Percentiles rank a stretch among this genome's conserved stretches.
Conservation (phyloP, 2,888 invertebrate species). For the Phalera bucephala region DNA sequence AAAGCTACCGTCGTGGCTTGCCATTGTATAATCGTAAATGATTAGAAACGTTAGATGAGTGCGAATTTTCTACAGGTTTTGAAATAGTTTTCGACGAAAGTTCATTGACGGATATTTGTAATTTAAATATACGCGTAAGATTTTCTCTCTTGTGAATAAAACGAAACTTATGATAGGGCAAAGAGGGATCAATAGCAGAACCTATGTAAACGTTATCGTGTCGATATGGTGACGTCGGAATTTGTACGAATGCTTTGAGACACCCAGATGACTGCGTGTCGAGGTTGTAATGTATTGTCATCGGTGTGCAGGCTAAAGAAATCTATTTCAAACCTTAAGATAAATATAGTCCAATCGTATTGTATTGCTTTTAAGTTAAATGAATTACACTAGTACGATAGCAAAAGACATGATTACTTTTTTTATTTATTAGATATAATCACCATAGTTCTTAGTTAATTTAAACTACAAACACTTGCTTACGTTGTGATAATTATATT, state of each 20-base stretch:
- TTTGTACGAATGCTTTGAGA: conserved; percentile 22
- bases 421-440: conserved; percentile 54
- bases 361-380: conserved; percentile 53
- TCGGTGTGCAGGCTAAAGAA: conserved; percentile 36
- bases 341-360: conserved; percentile 53
- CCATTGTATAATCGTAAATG: conserved; percentile 33
- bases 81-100: conserved; percentile 67
- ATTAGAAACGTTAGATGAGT: conserved; percentile 34
- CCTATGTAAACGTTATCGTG: conserved; percentile 42
- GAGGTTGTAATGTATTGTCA: conserved; percentile 14
- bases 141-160: conserved; percentile 48
- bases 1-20: conserved; percentile 55
- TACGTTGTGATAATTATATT: conserved; percentile 64
- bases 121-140: conserved; percentile 48
- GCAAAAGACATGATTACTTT: conserved; percentile 61
- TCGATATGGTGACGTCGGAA: conserved; percentile 29
- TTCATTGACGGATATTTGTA: conserved; percentile 46
- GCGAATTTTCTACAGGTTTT: conserved; percentile 69
- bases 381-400: conserved; percentile 46
- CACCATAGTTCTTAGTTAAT: conserved; percentile 54
- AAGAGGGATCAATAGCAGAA: conserved; percentile 75
- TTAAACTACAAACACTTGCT: conserved; percentile 43
- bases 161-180: conserved; percentile 65
- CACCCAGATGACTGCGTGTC: conserved; percentile 15
- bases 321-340: conserved; percentile 76